These are phyloP conservation scores for Drosophila repletoides DNA, from an alignment of 1,140 invertebrate genomes.

Conservation along the genomic window DNA sequence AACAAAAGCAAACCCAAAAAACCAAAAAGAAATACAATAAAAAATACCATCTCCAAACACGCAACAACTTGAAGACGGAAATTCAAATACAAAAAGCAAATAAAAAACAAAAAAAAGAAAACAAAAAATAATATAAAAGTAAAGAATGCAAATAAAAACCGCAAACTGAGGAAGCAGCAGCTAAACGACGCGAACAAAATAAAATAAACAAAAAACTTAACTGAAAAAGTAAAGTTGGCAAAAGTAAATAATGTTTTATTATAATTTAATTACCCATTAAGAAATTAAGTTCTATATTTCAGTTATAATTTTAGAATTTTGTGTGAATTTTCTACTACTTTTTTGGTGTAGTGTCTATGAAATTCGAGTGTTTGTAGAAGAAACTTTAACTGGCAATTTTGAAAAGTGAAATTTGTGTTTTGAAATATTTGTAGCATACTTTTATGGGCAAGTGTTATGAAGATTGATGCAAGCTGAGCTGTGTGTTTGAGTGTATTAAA, in stretches of 20 bases:
- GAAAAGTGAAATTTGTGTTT: slow-evolving; percentile 6
- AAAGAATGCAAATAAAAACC: slow-evolving; percentile 25
- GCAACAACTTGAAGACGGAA: slow-evolving; percentile 36
- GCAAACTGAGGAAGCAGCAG: slow-evolving; percentile 15
- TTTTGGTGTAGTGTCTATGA: background rate
- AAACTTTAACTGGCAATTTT: background rate
- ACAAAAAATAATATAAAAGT: slow-evolving; percentile 20
- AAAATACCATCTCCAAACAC: slow-evolving; percentile 34
- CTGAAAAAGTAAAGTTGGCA: slow-evolving; percentile 15
- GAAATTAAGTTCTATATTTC: background rate
- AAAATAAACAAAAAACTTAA: slow-evolving; percentile 28
- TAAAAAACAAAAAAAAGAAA: slow-evolving; percentile 28
- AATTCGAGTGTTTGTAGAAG: background rate
- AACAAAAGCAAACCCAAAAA: slow-evolving; percentile 35
- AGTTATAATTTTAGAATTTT: slow-evolving; percentile 1
- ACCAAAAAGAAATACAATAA: slow-evolving; percentile 37
- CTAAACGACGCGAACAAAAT: slow-evolving; percentile 33
- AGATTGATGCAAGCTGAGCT: background rate
- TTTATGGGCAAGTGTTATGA: slow-evolving; percentile 7
- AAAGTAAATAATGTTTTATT: slow-evolving; percentile 1
- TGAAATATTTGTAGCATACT: slow-evolving; percentile 5
- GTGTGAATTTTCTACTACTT: background rate
- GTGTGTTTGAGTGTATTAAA: background rate
- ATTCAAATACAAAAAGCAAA: slow-evolving; percentile 32
- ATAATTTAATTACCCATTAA: background rate